These are phyloP conservation scores for Merluccius polli DNA, from an alignment of 2,797 vertebrate genomes.

Conservation along the genomic window DNA sequence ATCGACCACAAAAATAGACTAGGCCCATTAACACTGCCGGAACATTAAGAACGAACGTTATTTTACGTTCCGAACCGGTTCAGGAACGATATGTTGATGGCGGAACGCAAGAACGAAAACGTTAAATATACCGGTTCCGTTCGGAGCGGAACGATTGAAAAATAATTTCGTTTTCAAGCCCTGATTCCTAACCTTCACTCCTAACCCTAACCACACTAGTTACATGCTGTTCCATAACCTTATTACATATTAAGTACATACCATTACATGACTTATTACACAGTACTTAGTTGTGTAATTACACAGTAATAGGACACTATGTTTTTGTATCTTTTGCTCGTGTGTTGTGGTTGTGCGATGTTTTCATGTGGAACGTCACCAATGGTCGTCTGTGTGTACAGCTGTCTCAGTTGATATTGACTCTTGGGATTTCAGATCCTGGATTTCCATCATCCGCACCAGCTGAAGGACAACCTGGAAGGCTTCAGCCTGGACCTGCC, in stretches of 20 bases:
- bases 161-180: too few relatives aligned
- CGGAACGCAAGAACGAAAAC: too few relatives aligned
- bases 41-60: too few relatives aligned
- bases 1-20: too few relatives aligned
- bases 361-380: not conserved
- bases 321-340: not conserved
- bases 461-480: slow-evolving; percentile 70
- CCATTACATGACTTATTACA: not conserved
- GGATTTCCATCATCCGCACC: slow-evolving; percentile 71
- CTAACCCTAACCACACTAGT: not conserved
- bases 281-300: too few relatives aligned
- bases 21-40: too few relatives aligned
- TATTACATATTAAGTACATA: not conserved
- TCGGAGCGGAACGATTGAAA: too few relatives aligned
- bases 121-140: too few relatives aligned
- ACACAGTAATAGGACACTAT: not conserved
- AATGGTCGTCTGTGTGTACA: not conserved
- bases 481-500: slow-evolving; percentile 69
- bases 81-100: too few relatives aligned
- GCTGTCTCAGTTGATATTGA: not conserved
- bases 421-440: slow-evolving; percentile 43
- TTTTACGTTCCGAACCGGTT: too few relatives aligned
- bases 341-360: not conserved
- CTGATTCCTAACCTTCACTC: not conserved
- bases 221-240: not conserved